These are phyloP conservation scores for Germaria angustata DNA, from an alignment of 2,888 invertebrate species.

Conservation along the genomic window DNA sequence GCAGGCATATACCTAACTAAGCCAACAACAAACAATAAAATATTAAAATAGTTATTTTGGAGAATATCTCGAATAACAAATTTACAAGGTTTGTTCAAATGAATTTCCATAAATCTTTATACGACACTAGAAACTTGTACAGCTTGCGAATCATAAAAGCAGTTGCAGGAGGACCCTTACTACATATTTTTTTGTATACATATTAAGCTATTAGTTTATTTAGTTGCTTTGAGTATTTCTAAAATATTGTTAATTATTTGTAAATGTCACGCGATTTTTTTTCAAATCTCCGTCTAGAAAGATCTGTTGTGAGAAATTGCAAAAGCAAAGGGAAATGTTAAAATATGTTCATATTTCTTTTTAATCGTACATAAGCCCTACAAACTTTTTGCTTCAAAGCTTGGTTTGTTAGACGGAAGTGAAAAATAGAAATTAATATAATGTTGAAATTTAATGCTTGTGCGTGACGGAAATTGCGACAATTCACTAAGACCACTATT, in stretches of 20 bases:
- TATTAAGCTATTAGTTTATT: slow-evolving; percentile 5
- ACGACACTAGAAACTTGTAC: too few species aligned
- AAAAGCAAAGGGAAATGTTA: neutral
- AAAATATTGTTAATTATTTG: neutral
- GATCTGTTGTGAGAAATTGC: neutral
- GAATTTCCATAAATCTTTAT: too few species aligned
- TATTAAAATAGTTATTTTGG: too few species aligned
- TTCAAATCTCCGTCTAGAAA: neutral
- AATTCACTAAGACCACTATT: slow-evolving; percentile 24
- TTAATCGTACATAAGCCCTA: neutral
- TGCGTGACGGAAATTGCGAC: slow-evolving; percentile 51
- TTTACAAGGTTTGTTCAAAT: too few species aligned
- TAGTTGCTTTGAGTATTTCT: neutral
- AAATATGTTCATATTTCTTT: neutral
- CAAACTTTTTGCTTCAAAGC: neutral
- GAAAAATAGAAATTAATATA: slow-evolving; percentile 23
- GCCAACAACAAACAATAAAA: too few species aligned
- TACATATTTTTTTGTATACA: too few species aligned
- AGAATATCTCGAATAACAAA: too few species aligned
- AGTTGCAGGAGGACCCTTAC: too few species aligned
- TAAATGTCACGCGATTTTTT: slow-evolving; percentile 56
- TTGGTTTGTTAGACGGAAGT: neutral
- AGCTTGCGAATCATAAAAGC: too few species aligned
- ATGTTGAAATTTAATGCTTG: slow-evolving; percentile 50
- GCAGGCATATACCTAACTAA: too few species aligned